Evolutionary conservation across 2,113 vertebrate genomes (phyloP).

Genomic region (Corynorhinus townsendii): DNA sequence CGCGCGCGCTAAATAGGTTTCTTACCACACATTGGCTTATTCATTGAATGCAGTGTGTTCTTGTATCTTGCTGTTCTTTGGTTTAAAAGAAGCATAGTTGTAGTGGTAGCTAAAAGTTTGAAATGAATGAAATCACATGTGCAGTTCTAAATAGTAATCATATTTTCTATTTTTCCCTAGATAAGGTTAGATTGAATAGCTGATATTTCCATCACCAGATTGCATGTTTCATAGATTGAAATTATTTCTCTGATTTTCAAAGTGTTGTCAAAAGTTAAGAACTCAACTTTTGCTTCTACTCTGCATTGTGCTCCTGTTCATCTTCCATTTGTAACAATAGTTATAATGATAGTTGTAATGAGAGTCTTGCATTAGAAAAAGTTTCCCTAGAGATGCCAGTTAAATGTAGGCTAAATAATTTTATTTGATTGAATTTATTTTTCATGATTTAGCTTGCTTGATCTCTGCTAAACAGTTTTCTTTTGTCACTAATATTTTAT

Average conservation of each 20-base stretch:
- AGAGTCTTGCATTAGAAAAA: neutral
- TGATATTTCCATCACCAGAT: neutral
- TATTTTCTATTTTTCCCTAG: neutral
- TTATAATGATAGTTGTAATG: neutral
- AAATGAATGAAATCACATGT: neutral
- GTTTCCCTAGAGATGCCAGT: neutral
- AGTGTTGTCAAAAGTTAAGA: conserved; percentile 8
- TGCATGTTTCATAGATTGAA: conserved; percentile 21
- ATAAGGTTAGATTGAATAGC: neutral
- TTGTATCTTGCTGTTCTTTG: neutral
- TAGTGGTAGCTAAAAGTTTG: neutral
- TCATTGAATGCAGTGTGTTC: neutral
- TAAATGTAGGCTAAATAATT: neutral
- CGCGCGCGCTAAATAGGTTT: neutral
- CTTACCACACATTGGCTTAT: neutral
- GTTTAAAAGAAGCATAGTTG: neutral
- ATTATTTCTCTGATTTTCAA: neutral
- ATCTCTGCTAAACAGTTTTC: conserved; percentile 2
- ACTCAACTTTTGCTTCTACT: neutral
- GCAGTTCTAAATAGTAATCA: neutral
- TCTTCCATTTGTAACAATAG: neutral
- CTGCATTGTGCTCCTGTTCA: neutral
- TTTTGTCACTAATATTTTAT: neutral
- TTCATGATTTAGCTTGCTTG: neutral
- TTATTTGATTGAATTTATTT: neutral